These are phyloP conservation scores for Morone chrysops DNA, from an alignment of 2,113 vertebrate species.

Conservation along the genomic window DNA sequence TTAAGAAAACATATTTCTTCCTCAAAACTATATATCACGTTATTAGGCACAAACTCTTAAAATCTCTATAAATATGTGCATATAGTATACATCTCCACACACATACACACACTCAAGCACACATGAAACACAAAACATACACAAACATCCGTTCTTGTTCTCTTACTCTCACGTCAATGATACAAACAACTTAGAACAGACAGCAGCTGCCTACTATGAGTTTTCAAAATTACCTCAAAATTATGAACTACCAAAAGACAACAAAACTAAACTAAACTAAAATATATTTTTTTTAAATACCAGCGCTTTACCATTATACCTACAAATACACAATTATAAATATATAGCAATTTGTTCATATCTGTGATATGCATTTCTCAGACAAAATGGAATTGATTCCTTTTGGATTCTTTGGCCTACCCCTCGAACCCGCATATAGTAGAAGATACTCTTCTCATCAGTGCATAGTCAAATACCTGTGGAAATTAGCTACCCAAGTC, in stretches of 20 bases:
- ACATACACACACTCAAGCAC: constrained; percentile 19
- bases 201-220: constrained; percentile 76
- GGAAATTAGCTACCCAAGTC: constrained; percentile 72
- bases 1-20: constrained; percentile 53
- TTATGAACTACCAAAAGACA: constrained; percentile 58
- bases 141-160: constrained; percentile 36
- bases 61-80: constrained; percentile 57
- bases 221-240: constrained; percentile 57
- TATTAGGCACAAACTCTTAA: constrained; percentile 75
- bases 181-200: constrained; percentile 47
- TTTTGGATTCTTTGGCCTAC: constrained; percentile 71
- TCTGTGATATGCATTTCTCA: constrained; percentile 69
- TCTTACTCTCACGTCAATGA: constrained; percentile 43
- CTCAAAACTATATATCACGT: constrained; percentile 49
- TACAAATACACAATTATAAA: constrained; percentile 77
- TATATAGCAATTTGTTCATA: constrained; percentile 64
- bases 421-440: constrained; percentile 51
- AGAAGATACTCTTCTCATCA: constrained; percentile 60
- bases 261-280: constrained; percentile 52
- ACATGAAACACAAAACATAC: constrained; percentile 36
- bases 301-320: constrained; percentile 67
- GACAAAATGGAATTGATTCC: constrained; percentile 65
- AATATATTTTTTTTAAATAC: constrained; percentile 57
- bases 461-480: constrained; percentile 81
- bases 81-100: constrained; percentile 30